These are phyloP conservation scores for Triplophysa bombifrons DNA, from an alignment of 2,797 vertebrate species.

Conservation along the genomic window DNA sequence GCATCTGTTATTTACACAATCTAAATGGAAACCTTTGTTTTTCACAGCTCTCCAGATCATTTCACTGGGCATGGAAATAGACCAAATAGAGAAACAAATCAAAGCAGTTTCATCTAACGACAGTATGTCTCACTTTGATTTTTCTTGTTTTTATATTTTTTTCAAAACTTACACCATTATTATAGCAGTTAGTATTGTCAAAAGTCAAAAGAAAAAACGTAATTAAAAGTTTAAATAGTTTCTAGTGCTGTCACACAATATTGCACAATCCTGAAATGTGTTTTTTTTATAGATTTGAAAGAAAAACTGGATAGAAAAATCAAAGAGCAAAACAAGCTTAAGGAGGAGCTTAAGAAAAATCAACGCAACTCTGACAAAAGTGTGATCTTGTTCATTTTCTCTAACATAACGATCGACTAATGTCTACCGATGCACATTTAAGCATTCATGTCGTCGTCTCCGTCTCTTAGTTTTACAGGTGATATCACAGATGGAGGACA, in stretches of 20 bases:
- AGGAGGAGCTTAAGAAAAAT: neutral
- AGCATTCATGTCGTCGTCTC: neutral
- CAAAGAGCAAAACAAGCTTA: slow-evolving; percentile 29
- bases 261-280: too few relatives aligned
- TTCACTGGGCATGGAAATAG: slow-evolving; percentile 20
- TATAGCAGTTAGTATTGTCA: neutral
- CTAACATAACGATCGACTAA: neutral
- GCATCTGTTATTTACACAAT: too few relatives aligned
- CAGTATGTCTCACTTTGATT: neutral
- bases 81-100: neutral
- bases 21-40: too few relatives aligned
- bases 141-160: neutral
- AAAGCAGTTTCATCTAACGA: slow-evolving; percentile 10
- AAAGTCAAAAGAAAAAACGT: neutral
- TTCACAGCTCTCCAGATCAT: slow-evolving; percentile 27
- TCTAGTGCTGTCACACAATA: too few relatives aligned
- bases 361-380: neutral
- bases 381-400: neutral
- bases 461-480: slow-evolving; percentile 60
- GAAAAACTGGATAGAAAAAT: neutral
- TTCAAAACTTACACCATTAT: neutral
- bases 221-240: neutral
- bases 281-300: slow-evolving; percentile 14
- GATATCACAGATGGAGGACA: slow-evolving; percentile 58
- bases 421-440: neutral